Evolutionary conservation across 2,113 vertebrate genomes (phyloP), one percentile per base, ranked within the genome.

Genomic region (Falcunculus frontatus): DNA sequence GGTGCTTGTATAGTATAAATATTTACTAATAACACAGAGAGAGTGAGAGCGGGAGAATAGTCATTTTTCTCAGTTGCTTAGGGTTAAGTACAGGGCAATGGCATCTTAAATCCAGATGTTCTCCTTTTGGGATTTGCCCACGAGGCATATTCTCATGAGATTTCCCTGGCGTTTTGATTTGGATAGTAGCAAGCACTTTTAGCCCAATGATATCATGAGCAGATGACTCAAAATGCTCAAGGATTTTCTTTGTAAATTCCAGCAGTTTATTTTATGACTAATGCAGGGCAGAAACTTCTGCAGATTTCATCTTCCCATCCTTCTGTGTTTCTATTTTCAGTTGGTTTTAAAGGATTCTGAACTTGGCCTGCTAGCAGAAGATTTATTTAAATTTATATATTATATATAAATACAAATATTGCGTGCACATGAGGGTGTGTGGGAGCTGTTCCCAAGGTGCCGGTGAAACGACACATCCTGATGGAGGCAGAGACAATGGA

Each of bases 71-170:
- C 97, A 97, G 97, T 95, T 91, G 97, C 95, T 96, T 78, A 88
- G 90, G 90, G 96, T 97, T 97, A 95, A 93, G 93, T 96, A 96
- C 81, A 97, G 97, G 97, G 97, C 94, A 97, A 98, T 96, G 97
- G 97, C 83, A 55, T 97, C 97, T 97, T 97, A 96, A 95, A 96
- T 93, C 96, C 97, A 97, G 97, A 98, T 97, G 97, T 98, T 98
- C 97, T 94, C 91, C 96, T 98, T 98, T 97, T 98, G 98, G 97
- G 97, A 98, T 97, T 97, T 95, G 86, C 95, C 96, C 77, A 93
- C 44, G 77, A 97, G 95, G 94, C 83, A 90, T 93, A 96, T 98
- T 98, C 97, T 95, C 97, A 97, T 97, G 98, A 96, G 97, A 97
- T 94, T 94, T 92, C 94, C 75, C n/a, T 75, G 93, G 96, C 68